Base-by-base conservation (phyloP, 1,140 invertebrate species). In the Trichonephila clavata region DNA sequence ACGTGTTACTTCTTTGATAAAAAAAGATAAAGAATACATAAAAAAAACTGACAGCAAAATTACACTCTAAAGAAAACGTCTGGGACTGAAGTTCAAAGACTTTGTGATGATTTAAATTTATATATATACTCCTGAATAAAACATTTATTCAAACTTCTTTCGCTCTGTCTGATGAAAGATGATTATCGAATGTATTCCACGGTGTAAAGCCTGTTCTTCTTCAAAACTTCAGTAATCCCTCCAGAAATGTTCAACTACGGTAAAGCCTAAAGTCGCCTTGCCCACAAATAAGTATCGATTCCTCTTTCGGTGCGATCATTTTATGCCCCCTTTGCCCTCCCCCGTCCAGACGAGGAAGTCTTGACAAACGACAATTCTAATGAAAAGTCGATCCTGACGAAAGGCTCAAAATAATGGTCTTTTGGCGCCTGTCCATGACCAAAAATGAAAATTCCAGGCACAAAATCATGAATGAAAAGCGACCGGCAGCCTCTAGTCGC, bases 341-440 rank as follows among this genome's bases (percentile, higher is more conserved):
- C 16, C 27, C 13, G 10, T 50, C 21, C 20, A 57, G 50, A 20
- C 83, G n/a, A 84, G 57, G 16, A 27, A 84, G 83, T 27, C 83
- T 84, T 84, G 83, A 84, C 50, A 84, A 84, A 84, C 83, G 83
- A 84, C 83, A 59, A 84, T 84, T 84, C 83, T 84, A 84, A 84
- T 84, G 83, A 84, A 84, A 84, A 84, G 83, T 84, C 83, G 83
- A 84, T 84, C 50, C 83, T 84, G 83, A 84, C 83, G 43, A 60
- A 84, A 84, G 83, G 83, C 83, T 59, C 83, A 24, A 84, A 84
- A 84, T 84, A 84, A 84, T 57, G 83, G 83, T 59, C 57, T 84
- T 59, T 84, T 84, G 83, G 83, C 83, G 83, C 83, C 83, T n/a
- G n/a, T 84, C 83, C 83, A 84, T 60, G 83, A 60, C 21, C 57